Evolutionary conservation across 2,113 vertebrate species (phyloP).

Genomic region (Corapipo altera): DNA sequence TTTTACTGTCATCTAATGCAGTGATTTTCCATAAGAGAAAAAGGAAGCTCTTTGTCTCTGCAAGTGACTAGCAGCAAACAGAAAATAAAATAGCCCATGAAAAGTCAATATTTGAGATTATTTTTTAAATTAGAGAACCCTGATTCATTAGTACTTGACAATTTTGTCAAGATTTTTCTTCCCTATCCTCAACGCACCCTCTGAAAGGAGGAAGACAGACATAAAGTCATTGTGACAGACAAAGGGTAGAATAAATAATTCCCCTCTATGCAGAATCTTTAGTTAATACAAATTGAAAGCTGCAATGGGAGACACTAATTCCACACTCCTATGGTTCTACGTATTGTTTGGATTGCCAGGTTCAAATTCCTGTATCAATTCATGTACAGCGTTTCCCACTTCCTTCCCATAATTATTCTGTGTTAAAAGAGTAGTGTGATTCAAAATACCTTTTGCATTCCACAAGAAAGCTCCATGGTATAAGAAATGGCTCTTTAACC

Average conservation of each 20-base stretch:
- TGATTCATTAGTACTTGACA: neutral
- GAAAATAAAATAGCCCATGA: neutral
- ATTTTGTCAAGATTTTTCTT: neutral
- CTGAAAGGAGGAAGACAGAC: neutral
- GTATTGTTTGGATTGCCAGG: neutral
- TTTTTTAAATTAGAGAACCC: neutral
- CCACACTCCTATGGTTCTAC: neutral
- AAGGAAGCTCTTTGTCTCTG: neutral
- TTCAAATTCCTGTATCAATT: neutral
- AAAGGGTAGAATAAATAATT: neutral
- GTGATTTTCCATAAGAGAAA: neutral
- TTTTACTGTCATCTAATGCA: neutral
- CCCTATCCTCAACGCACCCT: neutral
- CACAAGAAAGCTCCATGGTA: neutral
- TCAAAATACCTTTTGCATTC: neutral
- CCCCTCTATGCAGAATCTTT: neutral
- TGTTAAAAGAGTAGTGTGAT: neutral
- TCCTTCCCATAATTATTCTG: neutral
- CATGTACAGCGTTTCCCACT: rapidly evolving
- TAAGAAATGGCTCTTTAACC: neutral
- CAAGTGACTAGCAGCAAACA: neutral
- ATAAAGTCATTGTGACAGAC: neutral
- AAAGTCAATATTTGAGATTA: neutral
- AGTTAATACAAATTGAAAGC: neutral
- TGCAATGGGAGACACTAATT: neutral